Percentiles rank a stretch among this genome's conserved stretches.
Evolutionary conservation across 2,113 vertebrate genomes (phyloP).

Genomic region (Eonycteris spelaea): DNA sequence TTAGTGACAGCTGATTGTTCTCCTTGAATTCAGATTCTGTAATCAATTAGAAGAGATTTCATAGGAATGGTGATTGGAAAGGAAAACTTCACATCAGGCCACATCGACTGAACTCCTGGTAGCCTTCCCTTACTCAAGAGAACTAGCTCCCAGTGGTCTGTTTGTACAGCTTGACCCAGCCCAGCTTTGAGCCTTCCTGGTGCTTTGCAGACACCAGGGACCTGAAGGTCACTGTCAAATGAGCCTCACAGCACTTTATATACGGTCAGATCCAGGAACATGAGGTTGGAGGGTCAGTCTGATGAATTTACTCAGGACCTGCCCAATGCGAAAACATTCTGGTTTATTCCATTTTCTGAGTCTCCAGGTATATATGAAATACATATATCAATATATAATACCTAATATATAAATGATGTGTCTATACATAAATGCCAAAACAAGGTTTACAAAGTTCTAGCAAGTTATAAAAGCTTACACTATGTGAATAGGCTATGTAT

Average conservation of each 20-base stretch:
- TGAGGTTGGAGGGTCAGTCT: rapidly evolving
- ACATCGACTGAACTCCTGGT: neutral
- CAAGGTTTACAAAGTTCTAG: neutral
- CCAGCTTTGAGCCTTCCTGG: neutral
- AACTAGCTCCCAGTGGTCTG: neutral
- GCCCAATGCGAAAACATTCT: neutral
- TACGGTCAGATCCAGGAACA: neutral
- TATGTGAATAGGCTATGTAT: neutral
- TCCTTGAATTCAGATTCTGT: slow-evolving; percentile 48
- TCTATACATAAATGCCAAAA: neutral
- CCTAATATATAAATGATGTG: neutral
- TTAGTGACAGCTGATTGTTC: slow-evolving; percentile 7
- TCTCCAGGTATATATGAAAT: neutral
- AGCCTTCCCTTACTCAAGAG: neutral
- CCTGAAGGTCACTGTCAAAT: neutral
- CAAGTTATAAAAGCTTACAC: neutral
- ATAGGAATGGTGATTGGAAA: slow-evolving; percentile 40
- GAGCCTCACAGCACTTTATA: neutral
- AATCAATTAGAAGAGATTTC: slow-evolving; percentile 49
- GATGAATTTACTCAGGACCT: neutral
- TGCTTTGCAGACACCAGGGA: neutral
- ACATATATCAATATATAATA: neutral
- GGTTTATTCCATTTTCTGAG: neutral
- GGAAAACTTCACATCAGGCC: slow-evolving; percentile 61
- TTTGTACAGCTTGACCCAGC: neutral